These are phyloP conservation scores for Marasmarcha lunaedactyla DNA, from an alignment of 2,888 invertebrate species.

Conservation along the genomic window DNA sequence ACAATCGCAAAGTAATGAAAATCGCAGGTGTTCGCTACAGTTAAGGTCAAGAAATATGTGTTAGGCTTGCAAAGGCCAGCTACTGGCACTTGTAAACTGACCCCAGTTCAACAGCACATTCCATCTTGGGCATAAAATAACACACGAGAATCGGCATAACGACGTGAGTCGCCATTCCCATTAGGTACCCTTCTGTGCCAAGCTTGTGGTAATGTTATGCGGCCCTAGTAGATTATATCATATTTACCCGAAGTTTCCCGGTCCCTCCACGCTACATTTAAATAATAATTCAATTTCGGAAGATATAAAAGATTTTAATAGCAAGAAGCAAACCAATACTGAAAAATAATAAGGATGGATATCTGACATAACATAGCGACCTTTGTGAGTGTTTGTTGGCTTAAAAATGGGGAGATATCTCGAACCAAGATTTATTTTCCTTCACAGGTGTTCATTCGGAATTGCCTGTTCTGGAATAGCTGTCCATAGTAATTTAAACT, in stretches of 20 bases:
- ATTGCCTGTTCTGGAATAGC: too few relatives aligned
- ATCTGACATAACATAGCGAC: too few relatives aligned
- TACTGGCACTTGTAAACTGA: conserved; percentile 47
- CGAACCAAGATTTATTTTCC: too few relatives aligned
- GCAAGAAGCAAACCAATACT: too few relatives aligned
- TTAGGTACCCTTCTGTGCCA: conserved; percentile 46
- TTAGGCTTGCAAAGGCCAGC: conserved; percentile 29
- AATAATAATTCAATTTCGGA: background rate
- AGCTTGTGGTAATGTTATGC: conserved; percentile 33
- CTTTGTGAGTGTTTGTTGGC: too few relatives aligned
- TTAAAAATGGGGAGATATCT: too few relatives aligned
- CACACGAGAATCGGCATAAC: conserved; percentile 49
- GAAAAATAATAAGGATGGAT: too few relatives aligned
- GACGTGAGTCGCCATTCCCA: conserved; percentile 48
- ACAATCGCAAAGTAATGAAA: conserved; percentile 13
- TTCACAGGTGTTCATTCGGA: too few relatives aligned
- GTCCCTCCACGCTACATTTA: background rate
- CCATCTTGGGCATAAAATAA: conserved; percentile 66
- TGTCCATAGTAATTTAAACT: too few relatives aligned
- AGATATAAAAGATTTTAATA: too few relatives aligned
- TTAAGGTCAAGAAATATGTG: conserved; percentile 15
- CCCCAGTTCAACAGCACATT: conserved; percentile 50
- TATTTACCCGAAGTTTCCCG: too few relatives aligned
- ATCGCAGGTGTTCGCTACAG: conserved; percentile 27
- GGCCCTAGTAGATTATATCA: conserved; percentile 28